Percentiles rank a stretch among this genome's conserved stretches.
Evolutionary conservation across 2,797 vertebrate species (phyloP).

Genomic region (Oryzias dopingdopingensis): DNA sequence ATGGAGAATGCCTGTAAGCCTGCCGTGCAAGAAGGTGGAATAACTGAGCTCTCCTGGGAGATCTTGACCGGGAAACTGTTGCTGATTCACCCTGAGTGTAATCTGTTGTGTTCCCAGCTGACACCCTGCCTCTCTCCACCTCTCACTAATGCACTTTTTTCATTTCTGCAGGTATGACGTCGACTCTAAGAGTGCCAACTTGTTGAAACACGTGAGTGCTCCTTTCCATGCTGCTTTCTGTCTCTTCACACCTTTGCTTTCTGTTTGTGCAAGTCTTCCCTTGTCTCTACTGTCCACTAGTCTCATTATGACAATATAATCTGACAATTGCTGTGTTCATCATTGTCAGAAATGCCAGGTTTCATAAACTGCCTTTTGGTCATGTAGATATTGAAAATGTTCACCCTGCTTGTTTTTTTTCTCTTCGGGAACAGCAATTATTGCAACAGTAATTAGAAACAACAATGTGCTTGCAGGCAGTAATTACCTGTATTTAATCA

Average conservation of each 20-base stretch:
- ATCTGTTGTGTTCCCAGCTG: slow-evolving; percentile 44
- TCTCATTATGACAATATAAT: slow-evolving; percentile 37
- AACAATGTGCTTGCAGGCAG: slow-evolving; percentile 23
- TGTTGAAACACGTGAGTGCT: slow-evolving; percentile 90
- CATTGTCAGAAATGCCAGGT: slow-evolving; percentile 15
- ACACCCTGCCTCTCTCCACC: slow-evolving; percentile 39
- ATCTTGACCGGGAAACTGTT: slow-evolving; percentile 39
- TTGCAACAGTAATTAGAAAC: slow-evolving; percentile 48
- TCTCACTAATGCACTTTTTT: slow-evolving; percentile 11
- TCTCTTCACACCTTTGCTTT: background rate
- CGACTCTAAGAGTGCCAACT: slow-evolving; percentile 95
- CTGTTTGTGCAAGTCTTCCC: slow-evolving; percentile 6
- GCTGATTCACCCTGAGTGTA: slow-evolving; percentile 31
- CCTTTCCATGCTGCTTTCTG: background rate
- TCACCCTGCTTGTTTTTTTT: slow-evolving; percentile 4
- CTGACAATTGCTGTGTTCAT: slow-evolving; percentile 39
- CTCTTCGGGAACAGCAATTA: slow-evolving; percentile 40
- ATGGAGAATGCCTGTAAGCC: slow-evolving; percentile 12
- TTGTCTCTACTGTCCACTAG: slow-evolving; percentile 37
- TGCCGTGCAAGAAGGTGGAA: slow-evolving; percentile 18
- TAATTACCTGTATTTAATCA: slow-evolving; percentile 3
- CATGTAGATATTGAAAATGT: slow-evolving; percentile 37
- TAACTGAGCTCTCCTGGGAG: slow-evolving; percentile 20
- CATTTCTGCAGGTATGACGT: slow-evolving; percentile 88
- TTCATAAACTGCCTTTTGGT: slow-evolving; percentile 6